Conservation (phyloP, 2,113 vertebrate species). For the Pteropus alecto region DNA sequence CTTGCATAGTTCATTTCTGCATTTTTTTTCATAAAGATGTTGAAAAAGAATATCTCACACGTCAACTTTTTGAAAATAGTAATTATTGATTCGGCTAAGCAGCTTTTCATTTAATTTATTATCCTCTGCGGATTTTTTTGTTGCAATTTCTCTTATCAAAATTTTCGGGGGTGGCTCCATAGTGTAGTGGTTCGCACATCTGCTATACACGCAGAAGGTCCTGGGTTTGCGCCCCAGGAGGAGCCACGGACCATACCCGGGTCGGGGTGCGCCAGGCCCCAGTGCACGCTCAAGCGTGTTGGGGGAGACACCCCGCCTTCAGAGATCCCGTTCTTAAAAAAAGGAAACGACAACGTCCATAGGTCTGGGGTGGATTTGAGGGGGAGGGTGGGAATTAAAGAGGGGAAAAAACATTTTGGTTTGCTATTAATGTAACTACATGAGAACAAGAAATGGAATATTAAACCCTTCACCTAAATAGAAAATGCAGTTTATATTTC, state of each 20-base stretch:
- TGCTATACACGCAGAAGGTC: too few species aligned
- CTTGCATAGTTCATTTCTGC: background rate
- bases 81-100: background rate
- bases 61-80: background rate
- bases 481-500: background rate
- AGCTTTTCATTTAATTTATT: background rate
- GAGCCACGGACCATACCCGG: too few species aligned
- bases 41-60: background rate
- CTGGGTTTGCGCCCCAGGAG: too few species aligned
- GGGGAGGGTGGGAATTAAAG: too few species aligned
- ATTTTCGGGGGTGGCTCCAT: background rate
- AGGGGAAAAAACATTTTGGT: background rate
- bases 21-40: background rate
- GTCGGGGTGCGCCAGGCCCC: too few species aligned
- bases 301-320: too few species aligned
- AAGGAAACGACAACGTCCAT: too few species aligned
- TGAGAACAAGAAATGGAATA: background rate
- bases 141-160: background rate
- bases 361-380: too few species aligned
- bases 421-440: background rate
- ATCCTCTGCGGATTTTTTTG: background rate
- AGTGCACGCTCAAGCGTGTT: too few species aligned
- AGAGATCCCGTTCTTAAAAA: too few species aligned
- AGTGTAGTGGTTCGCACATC: too few species aligned
- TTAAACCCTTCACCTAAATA: background rate